Evolutionary conservation across 2,113 vertebrate genomes (phyloP).

Genomic region (Ochotona princeps): DNA sequence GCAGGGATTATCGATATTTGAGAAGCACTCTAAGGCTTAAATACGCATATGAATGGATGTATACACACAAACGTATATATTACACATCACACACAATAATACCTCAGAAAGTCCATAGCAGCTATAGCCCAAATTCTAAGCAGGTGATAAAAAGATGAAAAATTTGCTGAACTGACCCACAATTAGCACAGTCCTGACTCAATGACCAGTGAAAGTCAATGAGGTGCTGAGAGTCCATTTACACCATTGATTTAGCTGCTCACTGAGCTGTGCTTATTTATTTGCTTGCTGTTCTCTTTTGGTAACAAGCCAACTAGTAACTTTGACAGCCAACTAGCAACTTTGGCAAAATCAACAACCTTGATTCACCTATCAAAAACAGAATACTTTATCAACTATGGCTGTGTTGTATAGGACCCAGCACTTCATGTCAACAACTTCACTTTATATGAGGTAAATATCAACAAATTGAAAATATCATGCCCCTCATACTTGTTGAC

Average conservation of each 20-base stretch:
- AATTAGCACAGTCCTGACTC: constrained; percentile 36
- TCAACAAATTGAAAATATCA: background rate
- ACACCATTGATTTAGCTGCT: constrained; percentile 56
- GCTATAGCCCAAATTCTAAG: background rate
- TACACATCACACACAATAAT: background rate
- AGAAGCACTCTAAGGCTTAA: constrained; percentile 29
- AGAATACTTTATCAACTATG: background rate
- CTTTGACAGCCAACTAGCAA: constrained; percentile 14
- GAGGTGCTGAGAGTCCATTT: constrained; percentile 65
- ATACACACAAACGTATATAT: no score
- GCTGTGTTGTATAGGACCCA: background rate
- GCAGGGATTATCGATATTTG: constrained; percentile 8
- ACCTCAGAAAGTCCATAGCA: background rate
- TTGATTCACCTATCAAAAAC: constrained; percentile 54
- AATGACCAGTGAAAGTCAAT: constrained; percentile 66
- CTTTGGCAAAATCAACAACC: constrained; percentile 34
- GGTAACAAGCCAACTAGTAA: background rate
- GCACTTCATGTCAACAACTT: background rate
- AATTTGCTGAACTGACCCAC: constrained; percentile 63
- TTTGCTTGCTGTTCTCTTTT: constrained; percentile 54
- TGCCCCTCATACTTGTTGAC: background rate
- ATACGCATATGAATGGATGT: background rate
- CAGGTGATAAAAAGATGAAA: constrained; percentile 47
- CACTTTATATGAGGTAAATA: background rate
- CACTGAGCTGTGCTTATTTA: constrained; percentile 62